These are phyloP conservation scores for Thecocarcelia acutangulata DNA, from an alignment of 2,888 invertebrate species.

Conservation along the genomic window DNA sequence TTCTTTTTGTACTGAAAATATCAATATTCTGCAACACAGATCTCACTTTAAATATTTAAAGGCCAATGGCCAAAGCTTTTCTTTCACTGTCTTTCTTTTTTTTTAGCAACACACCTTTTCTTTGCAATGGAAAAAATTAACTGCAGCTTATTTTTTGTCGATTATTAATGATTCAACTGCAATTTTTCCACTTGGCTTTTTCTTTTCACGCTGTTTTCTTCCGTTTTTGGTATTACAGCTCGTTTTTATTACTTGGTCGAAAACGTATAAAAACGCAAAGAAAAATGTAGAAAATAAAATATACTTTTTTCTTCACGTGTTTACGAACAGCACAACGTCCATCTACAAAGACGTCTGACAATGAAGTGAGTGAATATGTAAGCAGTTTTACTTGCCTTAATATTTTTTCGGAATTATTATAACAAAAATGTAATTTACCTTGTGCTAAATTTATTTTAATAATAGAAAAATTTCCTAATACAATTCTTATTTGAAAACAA, in stretches of 20 bases:
- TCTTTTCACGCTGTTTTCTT: conserved; percentile 28
- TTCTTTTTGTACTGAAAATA: conserved; percentile 48
- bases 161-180: conserved; percentile 46
- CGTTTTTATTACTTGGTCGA: neutral
- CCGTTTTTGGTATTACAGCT: conserved; percentile 55
- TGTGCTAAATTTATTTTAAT: neutral
- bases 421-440: neutral
- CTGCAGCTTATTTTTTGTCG: conserved; percentile 7
- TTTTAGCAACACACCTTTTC: conserved; percentile 31
- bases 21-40: conserved; percentile 15
- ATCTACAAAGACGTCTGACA: conserved; percentile 59
- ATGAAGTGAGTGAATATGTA: conserved; percentile 57
- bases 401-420: neutral
- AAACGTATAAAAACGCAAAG: conserved; percentile 52
- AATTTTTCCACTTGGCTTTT: conserved; percentile 46
- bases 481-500: neutral
- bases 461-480: neutral
- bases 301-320: conserved; percentile 63
- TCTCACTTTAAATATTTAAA: neutral
- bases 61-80: neutral
- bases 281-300: conserved; percentile 51
- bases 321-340: conserved; percentile 61
- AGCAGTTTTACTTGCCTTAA: conserved; percentile 15
- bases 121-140: conserved; percentile 24
- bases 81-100: neutral